These are phyloP conservation scores for Drosophila formosana DNA, from an alignment of 2,888 invertebrate species.

Conservation along the genomic window DNA sequence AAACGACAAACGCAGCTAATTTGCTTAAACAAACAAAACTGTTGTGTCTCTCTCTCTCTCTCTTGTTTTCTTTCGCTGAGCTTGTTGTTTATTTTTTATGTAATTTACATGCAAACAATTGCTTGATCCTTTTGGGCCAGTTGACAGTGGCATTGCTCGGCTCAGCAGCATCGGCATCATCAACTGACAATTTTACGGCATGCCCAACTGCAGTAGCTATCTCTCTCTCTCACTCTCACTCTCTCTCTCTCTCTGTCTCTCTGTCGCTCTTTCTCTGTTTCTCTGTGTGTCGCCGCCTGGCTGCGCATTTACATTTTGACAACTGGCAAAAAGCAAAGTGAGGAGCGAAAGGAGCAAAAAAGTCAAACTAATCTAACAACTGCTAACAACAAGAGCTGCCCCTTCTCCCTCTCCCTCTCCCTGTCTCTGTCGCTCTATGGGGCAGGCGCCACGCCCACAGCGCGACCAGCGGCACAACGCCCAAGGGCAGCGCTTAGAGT, in stretches of 20 bases:
- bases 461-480: conserved; percentile 39
- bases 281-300: conserved; percentile 24
- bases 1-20: conserved; percentile 25
- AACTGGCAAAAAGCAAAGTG: conserved; percentile 53
- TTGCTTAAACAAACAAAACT: conserved; percentile 26
- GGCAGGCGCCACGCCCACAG: conserved; percentile 25
- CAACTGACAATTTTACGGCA: conserved; percentile 70
- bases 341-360: conserved; percentile 49
- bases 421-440: background rate
- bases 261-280: background rate
- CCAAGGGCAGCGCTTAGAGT: conserved; percentile 51
- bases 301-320: conserved; percentile 73
- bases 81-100: conserved; percentile 36
- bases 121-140: conserved; percentile 51
- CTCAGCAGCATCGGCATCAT: conserved; percentile 35
- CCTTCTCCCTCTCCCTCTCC: background rate
- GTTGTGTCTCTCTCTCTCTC: conserved; percentile 1
- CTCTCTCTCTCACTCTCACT: background rate
- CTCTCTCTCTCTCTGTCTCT: background rate
- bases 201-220: background rate
- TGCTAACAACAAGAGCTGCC: conserved; percentile 68
- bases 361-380: conserved; percentile 81
- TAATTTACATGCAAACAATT: conserved; percentile 76
- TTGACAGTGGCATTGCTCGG: conserved; percentile 7
- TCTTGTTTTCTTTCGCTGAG: background rate